Evolutionary conservation across 1,140 invertebrate species (phyloP).

Genomic region (Diachasma alloeum): DNA sequence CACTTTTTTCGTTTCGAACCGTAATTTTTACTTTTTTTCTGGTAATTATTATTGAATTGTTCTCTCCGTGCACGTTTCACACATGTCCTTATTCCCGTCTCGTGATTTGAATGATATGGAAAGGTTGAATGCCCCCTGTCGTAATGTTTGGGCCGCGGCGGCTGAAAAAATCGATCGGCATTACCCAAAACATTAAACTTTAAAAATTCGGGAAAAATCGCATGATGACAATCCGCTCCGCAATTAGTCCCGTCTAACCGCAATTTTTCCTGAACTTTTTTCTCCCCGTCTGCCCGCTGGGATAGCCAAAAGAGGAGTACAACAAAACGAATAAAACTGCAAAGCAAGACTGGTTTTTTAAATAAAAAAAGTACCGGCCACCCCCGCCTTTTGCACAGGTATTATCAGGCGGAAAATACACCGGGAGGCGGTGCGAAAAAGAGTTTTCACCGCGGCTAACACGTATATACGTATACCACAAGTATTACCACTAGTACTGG

Average conservation of each 20-base stretch:
- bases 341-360: background rate
- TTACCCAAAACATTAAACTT: background rate
- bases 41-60: no score
- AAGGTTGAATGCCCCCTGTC: no score
- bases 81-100: no score
- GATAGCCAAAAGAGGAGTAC: background rate
- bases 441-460: background rate
- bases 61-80: no score
- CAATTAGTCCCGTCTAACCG: no score
- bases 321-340: background rate
- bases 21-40: no score
- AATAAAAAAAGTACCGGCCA: background rate
- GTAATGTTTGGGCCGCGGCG: background rate
- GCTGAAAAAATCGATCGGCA: background rate
- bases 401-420: background rate
- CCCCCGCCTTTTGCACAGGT: background rate
- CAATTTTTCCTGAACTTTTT: background rate
- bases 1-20: no score
- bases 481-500: background rate
- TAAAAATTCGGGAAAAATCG: background rate
- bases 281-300: background rate
- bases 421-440: background rate
- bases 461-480: background rate
- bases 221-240: background rate
- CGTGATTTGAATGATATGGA: no score